phyloP scores from a whole-genome alignment of 37 sponge, comb jelly and placozoan genomes.

The Crambe crambe region DNA sequence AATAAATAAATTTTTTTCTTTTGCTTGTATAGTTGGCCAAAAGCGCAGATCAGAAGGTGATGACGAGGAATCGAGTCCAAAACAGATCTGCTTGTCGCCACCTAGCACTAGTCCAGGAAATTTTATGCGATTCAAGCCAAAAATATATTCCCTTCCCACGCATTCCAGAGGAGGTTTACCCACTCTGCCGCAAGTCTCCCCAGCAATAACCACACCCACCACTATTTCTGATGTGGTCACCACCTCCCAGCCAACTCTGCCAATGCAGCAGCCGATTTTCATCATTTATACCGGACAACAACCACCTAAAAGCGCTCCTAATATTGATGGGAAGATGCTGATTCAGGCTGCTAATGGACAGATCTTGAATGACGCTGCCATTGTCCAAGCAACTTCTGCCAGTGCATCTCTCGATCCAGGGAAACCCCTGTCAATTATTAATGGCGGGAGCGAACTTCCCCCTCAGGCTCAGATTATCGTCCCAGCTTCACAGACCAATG shows the following conservation, averaged over 20 bases:
- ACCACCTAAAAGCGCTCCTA: neutral
- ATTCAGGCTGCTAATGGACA: neutral
- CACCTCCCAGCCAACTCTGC: neutral
- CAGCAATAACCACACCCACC: no score
- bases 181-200: neutral
- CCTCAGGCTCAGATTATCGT: neutral
- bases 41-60: slow-evolving; percentile 15
- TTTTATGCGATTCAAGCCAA: neutral
- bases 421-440: neutral
- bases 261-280: neutral
- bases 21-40: slow-evolving; percentile 6
- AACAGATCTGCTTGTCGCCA: slow-evolving; percentile 13
- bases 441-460: neutral
- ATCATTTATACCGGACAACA: slow-evolving; percentile 1
- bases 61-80: neutral
- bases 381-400: slow-evolving; percentile 3
- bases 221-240: neutral
- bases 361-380: neutral
- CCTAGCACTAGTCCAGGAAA: neutral
- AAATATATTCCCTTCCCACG: neutral
- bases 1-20: neutral
- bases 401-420: neutral
- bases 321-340: neutral
- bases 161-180: neutral
- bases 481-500: neutral